Evolutionary conservation across 2,888 invertebrate species (phyloP).

Genomic region (Blomia tropicalis): DNA sequence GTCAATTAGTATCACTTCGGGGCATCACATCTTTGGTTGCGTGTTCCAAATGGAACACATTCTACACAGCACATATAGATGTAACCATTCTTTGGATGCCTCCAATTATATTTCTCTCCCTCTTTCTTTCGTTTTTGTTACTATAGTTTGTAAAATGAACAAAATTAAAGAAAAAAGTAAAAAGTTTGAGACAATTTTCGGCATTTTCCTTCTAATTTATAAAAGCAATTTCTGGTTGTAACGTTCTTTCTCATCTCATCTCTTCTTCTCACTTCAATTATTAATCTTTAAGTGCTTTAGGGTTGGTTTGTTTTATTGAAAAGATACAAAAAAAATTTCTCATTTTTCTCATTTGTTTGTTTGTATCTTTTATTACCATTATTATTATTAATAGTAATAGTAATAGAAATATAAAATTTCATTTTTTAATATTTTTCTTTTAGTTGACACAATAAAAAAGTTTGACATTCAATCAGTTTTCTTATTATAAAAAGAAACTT

Average conservation of each 20-base stretch:
- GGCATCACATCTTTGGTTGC: no score
- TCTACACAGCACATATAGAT: no score
- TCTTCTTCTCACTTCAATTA: no score
- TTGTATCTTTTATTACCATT: no score
- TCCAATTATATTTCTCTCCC: no score
- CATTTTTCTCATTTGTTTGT: not conserved
- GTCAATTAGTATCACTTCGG: conserved; percentile 9
- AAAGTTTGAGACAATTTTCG: not conserved
- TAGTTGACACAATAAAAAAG: not conserved
- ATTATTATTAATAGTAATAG: no score
- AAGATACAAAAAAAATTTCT: no score
- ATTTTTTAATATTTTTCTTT: not conserved
- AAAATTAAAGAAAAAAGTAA: not conserved
- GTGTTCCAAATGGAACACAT: not conserved
- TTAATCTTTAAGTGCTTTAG: not conserved
- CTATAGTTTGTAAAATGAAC: not conserved
- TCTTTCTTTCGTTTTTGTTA: no score
- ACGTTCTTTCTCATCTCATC: not conserved
- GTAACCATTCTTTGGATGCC: no score
- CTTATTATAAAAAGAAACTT: no score
- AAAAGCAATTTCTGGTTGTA: not conserved
- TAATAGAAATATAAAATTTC: not conserved
- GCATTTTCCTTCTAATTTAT: not conserved
- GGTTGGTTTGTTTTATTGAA: no score
- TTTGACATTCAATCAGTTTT: no score